A percentile compares a stretch with the other conserved stretches of the same genome.
phyloP scores from a whole-genome alignment of 2,797 vertebrate species.

The Malurus leucopterus region DNA sequence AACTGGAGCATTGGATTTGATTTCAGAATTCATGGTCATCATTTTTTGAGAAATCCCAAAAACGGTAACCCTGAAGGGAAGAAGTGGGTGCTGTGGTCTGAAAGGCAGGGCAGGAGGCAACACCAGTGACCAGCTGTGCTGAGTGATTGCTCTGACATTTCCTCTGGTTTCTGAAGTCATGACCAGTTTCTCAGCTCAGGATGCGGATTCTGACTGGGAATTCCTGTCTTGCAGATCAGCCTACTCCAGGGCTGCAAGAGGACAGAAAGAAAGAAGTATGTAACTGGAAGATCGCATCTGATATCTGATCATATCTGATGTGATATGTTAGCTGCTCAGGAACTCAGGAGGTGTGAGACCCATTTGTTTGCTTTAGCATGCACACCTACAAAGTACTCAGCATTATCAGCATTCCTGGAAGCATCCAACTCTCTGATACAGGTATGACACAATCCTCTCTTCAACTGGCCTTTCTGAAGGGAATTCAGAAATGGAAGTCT shows the following conservation, averaged over 20 bases:
- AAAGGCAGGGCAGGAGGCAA: background rate
- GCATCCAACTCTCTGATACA: background rate
- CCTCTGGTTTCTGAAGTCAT: background rate
- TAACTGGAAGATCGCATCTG: background rate
- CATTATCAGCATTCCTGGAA: background rate
- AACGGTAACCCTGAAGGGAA: background rate
- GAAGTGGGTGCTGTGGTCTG: background rate
- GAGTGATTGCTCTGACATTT: background rate
- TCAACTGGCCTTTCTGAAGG: background rate
- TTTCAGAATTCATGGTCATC: background rate
- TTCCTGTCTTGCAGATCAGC: background rate
- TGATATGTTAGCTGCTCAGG: background rate
- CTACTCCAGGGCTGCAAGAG: background rate
- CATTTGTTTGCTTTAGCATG: background rate
- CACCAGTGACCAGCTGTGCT: accelerated
- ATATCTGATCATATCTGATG: background rate
- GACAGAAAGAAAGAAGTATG: background rate
- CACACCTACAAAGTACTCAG: background rate
- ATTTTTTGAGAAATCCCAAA: background rate
- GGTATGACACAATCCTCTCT: background rate
- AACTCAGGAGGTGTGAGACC: background rate
- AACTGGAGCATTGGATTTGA: background rate
- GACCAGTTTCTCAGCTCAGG: background rate
- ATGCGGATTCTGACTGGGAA: background rate
- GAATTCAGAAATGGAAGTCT: background rate